Base-by-base conservation (phyloP, 2,113 vertebrate genomes). In the Otocyon megalotis region DNA sequence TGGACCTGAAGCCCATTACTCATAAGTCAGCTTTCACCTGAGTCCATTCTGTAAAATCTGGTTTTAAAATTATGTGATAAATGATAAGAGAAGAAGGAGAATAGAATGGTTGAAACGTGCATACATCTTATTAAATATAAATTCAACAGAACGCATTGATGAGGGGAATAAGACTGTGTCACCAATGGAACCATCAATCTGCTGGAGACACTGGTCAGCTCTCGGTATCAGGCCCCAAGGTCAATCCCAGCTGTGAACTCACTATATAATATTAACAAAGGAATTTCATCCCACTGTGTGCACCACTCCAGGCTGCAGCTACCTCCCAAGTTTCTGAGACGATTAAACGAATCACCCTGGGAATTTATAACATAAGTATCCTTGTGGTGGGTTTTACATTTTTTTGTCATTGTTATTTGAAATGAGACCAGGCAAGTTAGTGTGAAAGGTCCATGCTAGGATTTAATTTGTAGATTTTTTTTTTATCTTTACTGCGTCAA, bases 391-490 rank as follows among this genome's bases (percentile, higher is more conserved):
- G n/a, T 62, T 85, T 92, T 80, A 43, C 43, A 81, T 72, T 58
- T 74, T 95, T 76, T 53, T 26, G 2, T 16, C 28, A 26, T 80
- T 62, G 53, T 88, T 48, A 62, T 84, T 85, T 91, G 79, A 85
- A 90, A 37, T 69, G 62, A 58, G 3, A 86, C 50, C 35, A 60
- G 20, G 8, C 50, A 65, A 8, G 22, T 54, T 53, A 43, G 37
- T 43, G 79, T 11, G 58, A 30, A 69, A 76, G 63, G 13, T 20
- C 20, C 53, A 32, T 14, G 24, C 19, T 35, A 50, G 19, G 50
- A 85, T 85, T 91, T 88, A 88, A 80, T 83, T 84, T 74, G 28
- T 69, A 2, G 76, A 28, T 90, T 94, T 93, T 54, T 30, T 80
- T n/a, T 30, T 80, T 30, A 54, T 54, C 69, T 50, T 69, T 76